A percentile compares a stretch with the other conserved stretches of the same genome.
Conservation (phyloP, 2,888 invertebrate species). For the Smittia sp. region DNA sequence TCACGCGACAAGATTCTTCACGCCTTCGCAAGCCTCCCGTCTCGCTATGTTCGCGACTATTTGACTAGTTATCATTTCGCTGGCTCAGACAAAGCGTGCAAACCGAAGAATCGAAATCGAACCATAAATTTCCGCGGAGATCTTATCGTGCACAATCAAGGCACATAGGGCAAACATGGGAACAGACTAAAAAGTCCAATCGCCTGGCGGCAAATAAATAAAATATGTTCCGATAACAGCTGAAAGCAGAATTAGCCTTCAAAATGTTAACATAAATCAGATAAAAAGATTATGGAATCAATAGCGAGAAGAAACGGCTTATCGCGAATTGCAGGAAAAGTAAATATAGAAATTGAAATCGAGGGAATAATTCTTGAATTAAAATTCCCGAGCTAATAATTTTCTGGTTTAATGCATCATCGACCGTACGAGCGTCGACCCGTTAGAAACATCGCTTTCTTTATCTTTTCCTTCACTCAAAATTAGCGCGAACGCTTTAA, state of each 20-base stretch:
- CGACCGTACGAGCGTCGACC: not conserved
- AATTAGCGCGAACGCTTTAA: not conserved
- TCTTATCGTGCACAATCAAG: not conserved
- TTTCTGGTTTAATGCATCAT: too few species aligned
- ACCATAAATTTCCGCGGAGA: not conserved
- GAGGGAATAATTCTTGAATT: not conserved
- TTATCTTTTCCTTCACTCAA: not conserved
- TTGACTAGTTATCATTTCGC: not conserved
- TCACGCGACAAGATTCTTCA: not conserved
- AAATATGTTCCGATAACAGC: slow-evolving; percentile 9
- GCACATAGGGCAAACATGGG: not conserved
- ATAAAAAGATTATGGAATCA: slow-evolving; percentile 3
- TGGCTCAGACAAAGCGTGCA: not conserved
- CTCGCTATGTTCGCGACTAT: too few species aligned
- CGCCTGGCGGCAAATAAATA: slow-evolving; percentile 1
- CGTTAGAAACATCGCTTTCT: not conserved
- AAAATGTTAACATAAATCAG: slow-evolving; percentile 12
- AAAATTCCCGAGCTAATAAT: not conserved
- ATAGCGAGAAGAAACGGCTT: not conserved
- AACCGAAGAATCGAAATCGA: not conserved
- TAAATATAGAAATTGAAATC: not conserved
- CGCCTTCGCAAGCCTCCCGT: not conserved
- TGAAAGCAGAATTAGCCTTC: slow-evolving; percentile 12
- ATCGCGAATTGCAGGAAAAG: not conserved
- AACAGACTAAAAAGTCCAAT: not conserved